These are phyloP conservation scores for Anguilla japonica DNA, from an alignment of 2,113 vertebrate genomes.

Conservation along the genomic window DNA sequence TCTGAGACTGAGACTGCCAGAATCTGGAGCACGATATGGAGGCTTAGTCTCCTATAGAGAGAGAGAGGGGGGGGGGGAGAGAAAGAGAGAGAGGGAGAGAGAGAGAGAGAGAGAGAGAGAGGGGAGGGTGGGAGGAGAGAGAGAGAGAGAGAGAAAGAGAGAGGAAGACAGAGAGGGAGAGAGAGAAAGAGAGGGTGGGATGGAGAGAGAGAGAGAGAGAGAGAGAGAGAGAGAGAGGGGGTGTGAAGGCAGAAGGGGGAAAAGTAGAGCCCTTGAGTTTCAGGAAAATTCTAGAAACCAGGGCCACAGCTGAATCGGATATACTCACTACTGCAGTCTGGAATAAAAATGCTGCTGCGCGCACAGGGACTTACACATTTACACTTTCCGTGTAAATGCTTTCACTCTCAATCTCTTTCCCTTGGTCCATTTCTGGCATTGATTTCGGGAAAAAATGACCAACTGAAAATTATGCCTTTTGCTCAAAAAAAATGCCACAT, in stretches of 20 bases:
- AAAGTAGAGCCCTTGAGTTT: background rate
- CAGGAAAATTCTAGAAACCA: conserved; percentile 29
- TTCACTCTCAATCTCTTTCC: conserved; percentile 10
- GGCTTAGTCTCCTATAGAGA: background rate
- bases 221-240: background rate
- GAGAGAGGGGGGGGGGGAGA: no score
- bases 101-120: no score
- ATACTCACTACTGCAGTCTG: background rate
- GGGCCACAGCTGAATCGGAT: background rate
- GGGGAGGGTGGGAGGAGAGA: no score
- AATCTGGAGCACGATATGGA: background rate
- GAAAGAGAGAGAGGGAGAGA: no score
- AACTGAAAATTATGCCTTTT: no score
- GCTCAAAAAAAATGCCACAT: no score
- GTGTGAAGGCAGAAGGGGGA: background rate
- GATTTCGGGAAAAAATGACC: no score
- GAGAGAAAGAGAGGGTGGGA: no score
- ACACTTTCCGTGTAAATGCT: background rate
- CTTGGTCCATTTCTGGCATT: background rate
- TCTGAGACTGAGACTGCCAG: background rate
- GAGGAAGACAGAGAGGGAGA: no score
- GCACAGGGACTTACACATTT: background rate
- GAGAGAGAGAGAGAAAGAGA: no score
- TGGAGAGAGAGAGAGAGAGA: background rate
- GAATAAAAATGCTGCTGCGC: background rate